These are phyloP conservation scores for Graphium colonna DNA, from an alignment of 2,888 invertebrate species.

Conservation along the genomic window DNA sequence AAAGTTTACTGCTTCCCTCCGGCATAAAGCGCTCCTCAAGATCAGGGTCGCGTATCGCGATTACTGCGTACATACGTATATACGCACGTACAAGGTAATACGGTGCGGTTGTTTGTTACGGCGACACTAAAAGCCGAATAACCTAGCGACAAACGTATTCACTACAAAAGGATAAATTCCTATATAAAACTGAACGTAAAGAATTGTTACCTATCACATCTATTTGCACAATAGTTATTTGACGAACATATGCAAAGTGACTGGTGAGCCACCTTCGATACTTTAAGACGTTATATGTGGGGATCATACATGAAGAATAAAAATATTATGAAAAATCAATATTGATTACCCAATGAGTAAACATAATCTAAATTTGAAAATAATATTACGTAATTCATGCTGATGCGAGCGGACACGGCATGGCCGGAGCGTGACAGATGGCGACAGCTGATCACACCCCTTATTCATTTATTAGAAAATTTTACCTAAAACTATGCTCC, in stretches of 20 bases:
- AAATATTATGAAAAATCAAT: too few species aligned
- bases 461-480: too few species aligned
- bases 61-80: neutral
- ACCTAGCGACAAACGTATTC: neutral
- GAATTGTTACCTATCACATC: neutral
- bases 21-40: neutral
- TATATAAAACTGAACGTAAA: neutral
- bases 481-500: too few species aligned
- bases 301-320: too few species aligned
- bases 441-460: too few species aligned
- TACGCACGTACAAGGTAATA: neutral
- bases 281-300: too few species aligned
- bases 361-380: neutral
- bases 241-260: neutral
- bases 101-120: neutral
- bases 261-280: too few species aligned
- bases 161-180: neutral
- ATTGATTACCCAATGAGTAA: too few species aligned
- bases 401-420: too few species aligned
- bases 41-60: conserved; percentile 5
- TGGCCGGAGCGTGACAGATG: too few species aligned
- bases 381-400: too few species aligned
- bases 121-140: neutral
- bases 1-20: neutral
- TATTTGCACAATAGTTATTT: neutral